Base-by-base conservation (phyloP, 2,113 vertebrate species). In the Protobothrops mucrosquamatus region DNA sequence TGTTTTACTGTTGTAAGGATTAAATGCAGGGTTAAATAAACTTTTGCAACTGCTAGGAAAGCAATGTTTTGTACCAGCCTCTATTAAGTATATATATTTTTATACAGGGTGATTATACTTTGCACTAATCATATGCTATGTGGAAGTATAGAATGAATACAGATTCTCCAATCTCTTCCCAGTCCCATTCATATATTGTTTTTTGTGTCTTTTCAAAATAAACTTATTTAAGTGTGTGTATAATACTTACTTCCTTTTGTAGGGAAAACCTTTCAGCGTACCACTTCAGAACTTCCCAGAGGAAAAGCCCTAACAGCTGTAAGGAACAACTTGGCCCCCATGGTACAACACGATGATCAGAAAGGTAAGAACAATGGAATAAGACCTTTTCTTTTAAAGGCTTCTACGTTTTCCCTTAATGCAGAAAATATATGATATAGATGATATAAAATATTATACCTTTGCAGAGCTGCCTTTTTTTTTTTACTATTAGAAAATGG, bases 301-400 rank as follows among this genome's bases (percentile, higher is more conserved):
- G 89, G 96, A 92, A 97, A 97, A 96, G 97, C 98, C 59, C 91
- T 96, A 88, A 96, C 94, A 89, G 94, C 97, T 52, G 52, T 95
- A 26, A 95, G 94, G 74, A 98, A 97, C 95, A 98, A 96, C 95
- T 96, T 98, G 87, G 97, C 97, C 94, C 98, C 98, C 4, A 97
- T 98, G 95, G 95, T 97, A 52, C 96, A 97, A 92, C 97, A 97
- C 96, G 97, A 96, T 94, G 97, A 96, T 95, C 98, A 97, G 92
- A 98, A 97, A 96, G 97, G 98, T 99, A 98, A 98, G 98, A 97
- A 94, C 34, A 89, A 3, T 24, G 34, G 11, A 64, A 8, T 29
- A 39, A 8, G 3, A 87, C 86, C 24, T 0, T 0, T 57, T 29
- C 26, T 52, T 57, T 92, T 34, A 43, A 54, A 88, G 26, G 15